Evolutionary conservation across 2,113 vertebrate genomes (phyloP), one percentile per base, ranked within the genome.

Genomic region (Hippocampus abdominalis): DNA sequence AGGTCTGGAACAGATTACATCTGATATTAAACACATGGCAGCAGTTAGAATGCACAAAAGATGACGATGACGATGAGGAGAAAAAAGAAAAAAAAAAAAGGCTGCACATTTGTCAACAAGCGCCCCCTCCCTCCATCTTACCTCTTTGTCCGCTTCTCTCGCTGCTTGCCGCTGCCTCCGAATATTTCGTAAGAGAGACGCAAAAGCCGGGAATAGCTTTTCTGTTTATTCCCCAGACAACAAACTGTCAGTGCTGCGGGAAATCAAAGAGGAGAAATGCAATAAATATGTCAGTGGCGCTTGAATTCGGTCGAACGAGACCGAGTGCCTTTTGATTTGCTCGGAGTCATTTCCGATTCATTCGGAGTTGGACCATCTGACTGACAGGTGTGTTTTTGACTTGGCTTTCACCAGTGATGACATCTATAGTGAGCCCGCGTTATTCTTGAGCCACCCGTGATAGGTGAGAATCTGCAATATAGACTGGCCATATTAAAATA

Each of bases 1-100:
- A 73, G 81, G 88, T 91, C 91, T 92, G 92, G 91, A 92, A 92
- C 85, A 85, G 83, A 92, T 93, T 93, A 92, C 87, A 89, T 88
- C 87, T 93, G 89, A 92, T 92, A 91, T 93, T 90, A 89, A 92
- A 92, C 92, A 93, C 89, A 93, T 93, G 92, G 92, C 89, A 92
- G 86, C 87, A 89, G 90, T 93, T 92, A 90, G 81, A 86, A 80
- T 78, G 73, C 77, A 81, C 83, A 89, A 83, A 88, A 82, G 81
- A 75, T 61, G 87, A 81, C 82, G 71, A 76, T 71, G 77, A 75
- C 83, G 72, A 76, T 70, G 77, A 75, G 83, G 84, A 80, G 40
- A 42, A 42, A 42, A 76, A 84, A 73, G 70, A 81, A 88, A 90
- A 86, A 66, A 23, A 29, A 86, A 90, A 91, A 91, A 88, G 81